phyloP scores from a whole-genome alignment of 2,113 vertebrate species.

The Ailurus styani region DNA sequence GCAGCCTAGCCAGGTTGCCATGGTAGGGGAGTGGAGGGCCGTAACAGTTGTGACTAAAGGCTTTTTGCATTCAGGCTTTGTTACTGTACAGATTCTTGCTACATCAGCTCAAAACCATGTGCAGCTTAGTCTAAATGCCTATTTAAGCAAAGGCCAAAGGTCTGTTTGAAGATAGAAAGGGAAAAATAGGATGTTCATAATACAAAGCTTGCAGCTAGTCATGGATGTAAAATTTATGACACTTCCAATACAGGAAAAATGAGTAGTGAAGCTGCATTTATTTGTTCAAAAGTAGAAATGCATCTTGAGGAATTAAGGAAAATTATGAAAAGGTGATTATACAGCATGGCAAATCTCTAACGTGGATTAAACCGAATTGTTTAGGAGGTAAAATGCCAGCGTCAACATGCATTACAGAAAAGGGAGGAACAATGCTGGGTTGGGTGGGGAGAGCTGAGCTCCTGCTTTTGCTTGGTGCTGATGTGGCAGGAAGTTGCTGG shows the following conservation, averaged over 20 bases:
- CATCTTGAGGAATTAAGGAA: neutral
- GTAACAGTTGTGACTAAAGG: neutral
- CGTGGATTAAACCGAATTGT: neutral
- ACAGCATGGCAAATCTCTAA: neutral
- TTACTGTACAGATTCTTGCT: neutral
- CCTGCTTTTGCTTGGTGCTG: neutral
- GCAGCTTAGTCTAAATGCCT: neutral
- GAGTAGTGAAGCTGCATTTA: slow-evolving; percentile 2
- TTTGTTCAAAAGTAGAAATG: slow-evolving; percentile 22
- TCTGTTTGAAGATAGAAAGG: neutral
- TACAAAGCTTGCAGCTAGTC: neutral
- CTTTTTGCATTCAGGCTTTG: neutral
- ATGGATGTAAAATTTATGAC: slow-evolving; percentile 16
- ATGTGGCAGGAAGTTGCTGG: neutral
- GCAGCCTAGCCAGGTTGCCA: neutral
- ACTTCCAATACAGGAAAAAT: neutral
- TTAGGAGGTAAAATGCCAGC: neutral
- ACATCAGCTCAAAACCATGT: neutral
- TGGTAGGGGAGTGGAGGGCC: neutral
- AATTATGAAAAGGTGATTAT: neutral
- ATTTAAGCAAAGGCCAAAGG: slow-evolving; percentile 49
- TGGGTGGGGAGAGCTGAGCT: neutral
- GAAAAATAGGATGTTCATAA: neutral
- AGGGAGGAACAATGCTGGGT: neutral
- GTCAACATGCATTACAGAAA: neutral